phyloP scores from a whole-genome alignment of 2,888 invertebrate genomes.

The Parascotia fuliginaria region DNA sequence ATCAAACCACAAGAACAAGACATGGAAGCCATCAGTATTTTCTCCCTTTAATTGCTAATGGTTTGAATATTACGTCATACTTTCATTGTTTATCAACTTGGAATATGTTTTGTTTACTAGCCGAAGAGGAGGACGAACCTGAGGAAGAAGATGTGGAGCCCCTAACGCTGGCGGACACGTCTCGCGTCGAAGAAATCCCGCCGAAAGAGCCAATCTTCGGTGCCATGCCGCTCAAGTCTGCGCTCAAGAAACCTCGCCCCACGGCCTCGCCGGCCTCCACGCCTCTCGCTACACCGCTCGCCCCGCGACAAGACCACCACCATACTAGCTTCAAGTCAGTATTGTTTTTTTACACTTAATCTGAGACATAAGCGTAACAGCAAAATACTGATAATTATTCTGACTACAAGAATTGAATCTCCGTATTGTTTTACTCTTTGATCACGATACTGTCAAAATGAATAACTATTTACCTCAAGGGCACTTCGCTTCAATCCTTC shows the following conservation, averaged over 20 bases:
- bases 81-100: no score
- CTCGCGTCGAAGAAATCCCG: slow-evolving; percentile 95
- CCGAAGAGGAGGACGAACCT: slow-evolving; percentile 87
- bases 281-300: slow-evolving; percentile 76
- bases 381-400: neutral
- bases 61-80: no score
- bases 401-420: slow-evolving; percentile 11
- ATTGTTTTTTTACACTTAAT: slow-evolving; percentile 24
- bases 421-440: slow-evolving; percentile 26
- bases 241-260: slow-evolving; percentile 93
- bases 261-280: slow-evolving; percentile 89
- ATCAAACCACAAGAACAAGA: no score
- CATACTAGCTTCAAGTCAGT: slow-evolving; percentile 93
- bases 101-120: slow-evolving; percentile 39
- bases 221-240: slow-evolving; percentile 96
- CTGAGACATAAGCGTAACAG: neutral
- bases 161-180: slow-evolving; percentile 89
- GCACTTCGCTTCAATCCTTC: slow-evolving; percentile 6
- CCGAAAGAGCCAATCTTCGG: slow-evolving; percentile 96
- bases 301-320: slow-evolving; percentile 89
- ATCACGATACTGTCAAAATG: slow-evolving; percentile 37
- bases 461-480: neutral
- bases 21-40: no score
- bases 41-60: no score
- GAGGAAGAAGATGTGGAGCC: slow-evolving; percentile 88